Evolutionary conservation across 2,888 invertebrate genomes (phyloP).

Genomic region (Drosophila rubida): DNA sequence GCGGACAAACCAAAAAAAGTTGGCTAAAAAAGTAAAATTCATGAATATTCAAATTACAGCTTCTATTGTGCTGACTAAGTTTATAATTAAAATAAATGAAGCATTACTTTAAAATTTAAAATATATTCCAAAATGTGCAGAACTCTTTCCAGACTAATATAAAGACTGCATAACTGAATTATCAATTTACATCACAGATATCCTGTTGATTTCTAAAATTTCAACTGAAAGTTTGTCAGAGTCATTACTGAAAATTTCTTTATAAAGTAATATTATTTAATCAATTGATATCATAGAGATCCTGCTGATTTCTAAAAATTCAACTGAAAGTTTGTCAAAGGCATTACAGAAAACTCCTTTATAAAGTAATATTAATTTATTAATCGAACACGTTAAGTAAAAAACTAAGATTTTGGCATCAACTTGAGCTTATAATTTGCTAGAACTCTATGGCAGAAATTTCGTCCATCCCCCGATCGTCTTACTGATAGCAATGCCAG

Average conservation of each 20-base stretch:
- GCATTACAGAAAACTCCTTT: background rate
- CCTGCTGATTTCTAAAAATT: too few species aligned
- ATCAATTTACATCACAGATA: too few species aligned
- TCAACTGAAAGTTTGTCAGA: too few species aligned
- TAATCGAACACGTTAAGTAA: constrained; percentile 16
- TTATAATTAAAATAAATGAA: too few species aligned
- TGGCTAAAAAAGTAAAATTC: background rate
- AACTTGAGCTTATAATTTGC: constrained; percentile 17
- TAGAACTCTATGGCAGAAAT: constrained; percentile 34
- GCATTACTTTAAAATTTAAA: too few species aligned
- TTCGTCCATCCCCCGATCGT: background rate
- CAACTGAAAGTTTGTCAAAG: too few species aligned
- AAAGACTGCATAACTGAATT: too few species aligned
- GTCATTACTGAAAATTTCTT: background rate
- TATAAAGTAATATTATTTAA: constrained; percentile 8
- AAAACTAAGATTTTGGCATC: constrained; percentile 18
- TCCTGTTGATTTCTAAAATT: too few species aligned
- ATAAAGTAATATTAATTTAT: constrained; percentile 10
- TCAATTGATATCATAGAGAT: constrained; percentile 6
- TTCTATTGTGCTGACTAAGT: too few species aligned
- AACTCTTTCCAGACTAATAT: too few species aligned
- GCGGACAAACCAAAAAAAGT: constrained; percentile 5
- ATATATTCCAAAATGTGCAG: too few species aligned
- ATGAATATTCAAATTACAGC: background rate
- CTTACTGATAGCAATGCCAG: constrained; percentile 84